A percentile compares a stretch with the other conserved stretches of the same genome.
Evolutionary conservation across 2,113 vertebrate genomes (phyloP).

Genomic region (Lichenostomus cassidix): DNA sequence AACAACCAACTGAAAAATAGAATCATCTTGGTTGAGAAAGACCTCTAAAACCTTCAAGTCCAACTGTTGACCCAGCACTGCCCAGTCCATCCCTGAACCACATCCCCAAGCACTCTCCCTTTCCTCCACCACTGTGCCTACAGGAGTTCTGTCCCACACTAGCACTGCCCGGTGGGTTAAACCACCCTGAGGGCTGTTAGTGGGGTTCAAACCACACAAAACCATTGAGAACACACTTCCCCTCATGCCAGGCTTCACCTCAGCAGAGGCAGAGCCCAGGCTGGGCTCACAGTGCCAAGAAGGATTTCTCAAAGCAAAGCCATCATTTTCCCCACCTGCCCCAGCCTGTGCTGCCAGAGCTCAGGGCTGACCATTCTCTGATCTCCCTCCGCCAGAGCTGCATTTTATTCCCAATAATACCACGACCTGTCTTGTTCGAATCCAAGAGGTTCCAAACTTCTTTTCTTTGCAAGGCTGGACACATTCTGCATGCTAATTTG

Average conservation of each 20-base stretch:
- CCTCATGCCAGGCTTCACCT: not conserved
- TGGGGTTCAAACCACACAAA: not conserved
- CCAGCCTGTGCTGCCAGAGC: accelerated
- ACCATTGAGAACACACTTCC: accelerated
- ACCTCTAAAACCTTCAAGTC: not conserved
- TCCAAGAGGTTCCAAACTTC: not conserved
- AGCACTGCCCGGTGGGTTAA: not conserved
- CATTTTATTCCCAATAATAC: not conserved
- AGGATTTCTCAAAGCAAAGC: not conserved
- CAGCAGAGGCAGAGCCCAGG: not conserved
- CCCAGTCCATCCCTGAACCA: not conserved
- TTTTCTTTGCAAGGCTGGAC: constrained; percentile 12
- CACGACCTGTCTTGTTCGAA: not conserved
- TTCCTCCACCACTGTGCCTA: accelerated
- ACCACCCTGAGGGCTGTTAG: not conserved
- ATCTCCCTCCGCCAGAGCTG: not conserved
- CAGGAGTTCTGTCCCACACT: not conserved
- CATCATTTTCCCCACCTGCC: accelerated
- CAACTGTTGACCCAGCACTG: not conserved
- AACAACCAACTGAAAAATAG: not conserved
- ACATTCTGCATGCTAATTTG: constrained; percentile 51
- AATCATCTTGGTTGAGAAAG: not conserved
- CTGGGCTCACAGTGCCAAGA: not conserved
- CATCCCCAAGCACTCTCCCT: accelerated
- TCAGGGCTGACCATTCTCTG: not conserved